A percentile compares a stretch with the other conserved stretches of the same genome.
Evolutionary conservation across 2,113 vertebrate species (phyloP).

Genomic region (Hydropotes inermis): DNA sequence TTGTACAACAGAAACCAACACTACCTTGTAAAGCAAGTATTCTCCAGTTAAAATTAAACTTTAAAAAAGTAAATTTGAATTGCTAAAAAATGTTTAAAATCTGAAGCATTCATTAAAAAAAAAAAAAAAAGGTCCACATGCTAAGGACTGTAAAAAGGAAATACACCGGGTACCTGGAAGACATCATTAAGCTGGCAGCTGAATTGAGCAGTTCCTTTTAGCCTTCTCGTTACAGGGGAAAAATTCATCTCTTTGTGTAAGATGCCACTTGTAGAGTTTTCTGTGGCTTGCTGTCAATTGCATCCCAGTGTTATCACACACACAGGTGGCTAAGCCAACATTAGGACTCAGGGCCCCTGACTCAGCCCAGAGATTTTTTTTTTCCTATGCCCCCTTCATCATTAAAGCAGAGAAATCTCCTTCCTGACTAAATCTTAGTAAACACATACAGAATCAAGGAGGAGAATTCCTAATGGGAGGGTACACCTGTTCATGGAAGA

Average conservation of each 20-base stretch:
- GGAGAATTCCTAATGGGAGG: background rate
- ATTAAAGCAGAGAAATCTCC: background rate
- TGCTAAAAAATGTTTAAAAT: background rate
- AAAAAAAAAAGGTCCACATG: background rate
- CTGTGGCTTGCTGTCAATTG: background rate
- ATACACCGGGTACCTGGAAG: background rate
- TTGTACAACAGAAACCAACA: background rate
- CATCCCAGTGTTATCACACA: background rate
- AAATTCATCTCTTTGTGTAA: background rate
- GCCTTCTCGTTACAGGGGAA: background rate
- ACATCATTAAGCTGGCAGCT: background rate
- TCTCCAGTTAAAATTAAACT: background rate
- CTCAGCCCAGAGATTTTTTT: background rate
- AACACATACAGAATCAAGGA: background rate
- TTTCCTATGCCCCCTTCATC: background rate
- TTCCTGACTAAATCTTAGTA: background rate
- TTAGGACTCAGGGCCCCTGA: background rate
- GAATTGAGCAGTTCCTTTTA: background rate
- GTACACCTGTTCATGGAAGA: background rate
- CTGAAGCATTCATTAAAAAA: background rate
- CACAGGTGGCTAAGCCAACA: background rate
- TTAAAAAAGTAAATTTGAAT: background rate
- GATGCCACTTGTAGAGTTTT: background rate
- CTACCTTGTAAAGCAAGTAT: background rate
- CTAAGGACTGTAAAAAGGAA: background rate